phyloP scores from a whole-genome alignment of 37 sponge, comb jelly and placozoan species.

The Spongilla lacustris region DNA sequence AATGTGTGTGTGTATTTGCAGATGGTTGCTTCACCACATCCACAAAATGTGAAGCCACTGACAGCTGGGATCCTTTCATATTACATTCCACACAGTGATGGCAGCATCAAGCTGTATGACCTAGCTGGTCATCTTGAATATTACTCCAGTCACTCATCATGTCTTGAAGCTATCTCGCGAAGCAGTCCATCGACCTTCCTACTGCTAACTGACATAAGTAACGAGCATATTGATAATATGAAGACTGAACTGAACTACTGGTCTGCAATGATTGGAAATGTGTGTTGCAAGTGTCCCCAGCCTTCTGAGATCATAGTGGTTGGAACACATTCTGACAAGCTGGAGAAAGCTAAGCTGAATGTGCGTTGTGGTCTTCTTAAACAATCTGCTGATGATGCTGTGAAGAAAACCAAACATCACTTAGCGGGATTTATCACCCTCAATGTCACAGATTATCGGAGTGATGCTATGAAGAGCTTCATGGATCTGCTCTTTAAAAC shows the following conservation, averaged over 20 bases:
- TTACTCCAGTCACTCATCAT: constrained; percentile 28
- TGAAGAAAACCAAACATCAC: background rate
- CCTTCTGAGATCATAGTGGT: constrained; percentile 33
- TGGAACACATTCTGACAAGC: constrained; percentile 30
- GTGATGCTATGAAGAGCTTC: background rate
- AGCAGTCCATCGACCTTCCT: constrained; percentile 24
- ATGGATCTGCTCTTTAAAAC: background rate
- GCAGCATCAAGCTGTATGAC: constrained; percentile 22
- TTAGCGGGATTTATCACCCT: background rate
- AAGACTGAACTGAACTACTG: constrained; percentile 21
- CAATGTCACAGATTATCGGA: background rate
- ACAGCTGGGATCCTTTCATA: constrained; percentile 47
- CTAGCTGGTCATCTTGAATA: constrained; percentile 48
- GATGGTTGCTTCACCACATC: background rate
- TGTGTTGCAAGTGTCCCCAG: background rate
- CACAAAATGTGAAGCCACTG: background rate
- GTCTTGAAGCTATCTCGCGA: background rate
- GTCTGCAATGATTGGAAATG: constrained; percentile 12
- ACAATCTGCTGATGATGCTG: background rate
- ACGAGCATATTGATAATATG: constrained; percentile 10
- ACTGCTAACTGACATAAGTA: constrained; percentile 21
- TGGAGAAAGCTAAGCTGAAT: background rate
- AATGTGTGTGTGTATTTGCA: background rate
- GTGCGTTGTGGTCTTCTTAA: background rate
- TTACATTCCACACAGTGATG: constrained; percentile 6